phyloP scores from a whole-genome alignment of 2,888 invertebrate species.

The Xylocampa areola region DNA sequence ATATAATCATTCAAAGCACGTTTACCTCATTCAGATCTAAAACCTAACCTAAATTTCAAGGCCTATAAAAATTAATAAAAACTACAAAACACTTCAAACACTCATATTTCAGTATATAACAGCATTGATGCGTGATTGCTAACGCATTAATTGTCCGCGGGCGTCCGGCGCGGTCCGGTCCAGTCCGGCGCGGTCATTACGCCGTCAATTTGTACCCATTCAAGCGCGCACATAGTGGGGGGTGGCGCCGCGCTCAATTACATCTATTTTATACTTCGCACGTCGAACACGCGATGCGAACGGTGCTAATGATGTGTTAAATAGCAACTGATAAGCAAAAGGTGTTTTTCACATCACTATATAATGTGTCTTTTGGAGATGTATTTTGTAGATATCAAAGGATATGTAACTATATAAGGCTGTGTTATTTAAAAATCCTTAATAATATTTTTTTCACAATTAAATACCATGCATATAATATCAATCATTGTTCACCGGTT shows the following conservation, averaged over 20 bases:
- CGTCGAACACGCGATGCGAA: background rate
- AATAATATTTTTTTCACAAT: too few species aligned
- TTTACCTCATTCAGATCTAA: too few species aligned
- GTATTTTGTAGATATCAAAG: background rate
- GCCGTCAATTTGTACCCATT: slow-evolving; percentile 56
- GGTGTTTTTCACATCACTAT: background rate
- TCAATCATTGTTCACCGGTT: too few species aligned
- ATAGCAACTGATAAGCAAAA: slow-evolving; percentile 4
- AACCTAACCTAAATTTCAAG: too few species aligned
- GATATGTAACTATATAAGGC: background rate
- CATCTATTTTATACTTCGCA: slow-evolving; percentile 38
- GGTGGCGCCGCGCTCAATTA: slow-evolving; percentile 16
- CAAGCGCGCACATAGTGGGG: slow-evolving; percentile 22
- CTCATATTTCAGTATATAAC: slow-evolving; percentile 13
- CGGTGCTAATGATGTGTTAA: slow-evolving; percentile 35
- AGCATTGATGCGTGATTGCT: slow-evolving; percentile 36
- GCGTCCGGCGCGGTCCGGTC: slow-evolving; percentile 8
- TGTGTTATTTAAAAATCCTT: background rate
- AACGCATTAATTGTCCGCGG: slow-evolving; percentile 28
- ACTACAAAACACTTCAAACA: too few species aligned
- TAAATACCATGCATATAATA: too few species aligned
- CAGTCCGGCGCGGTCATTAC: slow-evolving; percentile 48
- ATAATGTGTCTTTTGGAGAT: background rate
- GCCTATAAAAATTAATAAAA: too few species aligned
- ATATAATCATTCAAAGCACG: too few species aligned